A percentile compares a stretch with the other conserved stretches of the same genome.
phyloP scores from a whole-genome alignment of 2,888 invertebrate species.

The Carpatolechia fugitivella region DNA sequence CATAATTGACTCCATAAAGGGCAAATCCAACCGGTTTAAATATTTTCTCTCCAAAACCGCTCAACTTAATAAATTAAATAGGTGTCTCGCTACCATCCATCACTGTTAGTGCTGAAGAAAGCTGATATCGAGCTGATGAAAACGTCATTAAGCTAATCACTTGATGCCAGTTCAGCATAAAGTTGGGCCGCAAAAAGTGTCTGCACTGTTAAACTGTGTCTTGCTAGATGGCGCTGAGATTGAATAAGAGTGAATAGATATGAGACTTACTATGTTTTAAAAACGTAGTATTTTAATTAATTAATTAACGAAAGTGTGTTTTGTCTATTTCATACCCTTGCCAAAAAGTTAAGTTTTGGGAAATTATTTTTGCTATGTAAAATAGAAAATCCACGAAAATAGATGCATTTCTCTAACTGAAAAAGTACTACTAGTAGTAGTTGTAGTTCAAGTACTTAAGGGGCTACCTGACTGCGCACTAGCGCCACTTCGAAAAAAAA shows the following conservation, averaged over 20 bases:
- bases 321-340: no score
- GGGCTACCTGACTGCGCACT: no score
- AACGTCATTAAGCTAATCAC: slow-evolving; percentile 14
- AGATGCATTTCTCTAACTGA: no score
- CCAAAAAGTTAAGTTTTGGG: no score
- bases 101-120: slow-evolving; percentile 1
- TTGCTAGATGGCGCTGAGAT: background rate
- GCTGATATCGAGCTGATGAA: slow-evolving; percentile 12
- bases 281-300: no score
- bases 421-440: no score
- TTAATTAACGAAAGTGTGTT: no score
- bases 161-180: slow-evolving; percentile 8
- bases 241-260: background rate
- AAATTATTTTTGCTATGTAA: no score
- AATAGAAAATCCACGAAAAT: no score
- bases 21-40: background rate
- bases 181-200: slow-evolving; percentile 11
- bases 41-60: slow-evolving; percentile 3
- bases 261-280: background rate
- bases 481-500: no score
- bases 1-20: background rate
- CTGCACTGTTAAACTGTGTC: background rate
- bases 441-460: no score
- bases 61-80: slow-evolving; percentile 5
- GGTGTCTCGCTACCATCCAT: slow-evolving; percentile 1